A percentile compares a stretch with the other conserved stretches of the same genome.
Evolutionary conservation across 1,140 invertebrate genomes (phyloP).

Genomic region (Hycleus phaleratus): DNA sequence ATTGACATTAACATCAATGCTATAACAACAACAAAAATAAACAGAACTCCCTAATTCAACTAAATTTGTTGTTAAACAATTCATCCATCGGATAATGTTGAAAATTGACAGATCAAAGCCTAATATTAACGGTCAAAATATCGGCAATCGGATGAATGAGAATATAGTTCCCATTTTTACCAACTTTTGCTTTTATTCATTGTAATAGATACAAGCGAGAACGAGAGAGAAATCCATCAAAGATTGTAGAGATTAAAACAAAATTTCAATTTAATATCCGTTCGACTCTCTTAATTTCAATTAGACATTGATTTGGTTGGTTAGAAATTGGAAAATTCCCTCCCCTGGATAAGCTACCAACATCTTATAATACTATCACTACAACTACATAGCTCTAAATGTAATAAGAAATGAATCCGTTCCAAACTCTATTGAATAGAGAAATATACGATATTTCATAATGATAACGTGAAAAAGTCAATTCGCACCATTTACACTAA

Average conservation of each 20-base stretch:
- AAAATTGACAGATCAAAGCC: neutral
- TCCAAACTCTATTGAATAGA: slow-evolving; percentile 11
- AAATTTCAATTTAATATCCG: neutral
- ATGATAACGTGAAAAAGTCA: slow-evolving; percentile 21
- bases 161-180: neutral
- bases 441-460: slow-evolving; percentile 17
- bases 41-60: neutral
- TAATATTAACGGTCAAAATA: neutral
- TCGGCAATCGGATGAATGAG: neutral
- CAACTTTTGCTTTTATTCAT: no score
- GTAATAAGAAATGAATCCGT: slow-evolving; percentile 17
- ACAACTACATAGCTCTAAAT: slow-evolving; percentile 17
- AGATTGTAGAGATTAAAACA: neutral
- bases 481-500: slow-evolving; percentile 29
- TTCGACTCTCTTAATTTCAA: slow-evolving; percentile 4
- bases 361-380: neutral
- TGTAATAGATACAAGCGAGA: neutral
- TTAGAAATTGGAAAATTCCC: neutral
- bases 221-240: neutral
- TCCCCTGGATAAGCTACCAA: slow-evolving; percentile 3
- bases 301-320: no score
- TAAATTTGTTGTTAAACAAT: slow-evolving; percentile 5
- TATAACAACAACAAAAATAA: no score
- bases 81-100: slow-evolving; percentile 1
- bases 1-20: no score